Base-by-base conservation (phyloP, 2,797 vertebrate species). In the Sphaeramia orbicularis region DNA sequence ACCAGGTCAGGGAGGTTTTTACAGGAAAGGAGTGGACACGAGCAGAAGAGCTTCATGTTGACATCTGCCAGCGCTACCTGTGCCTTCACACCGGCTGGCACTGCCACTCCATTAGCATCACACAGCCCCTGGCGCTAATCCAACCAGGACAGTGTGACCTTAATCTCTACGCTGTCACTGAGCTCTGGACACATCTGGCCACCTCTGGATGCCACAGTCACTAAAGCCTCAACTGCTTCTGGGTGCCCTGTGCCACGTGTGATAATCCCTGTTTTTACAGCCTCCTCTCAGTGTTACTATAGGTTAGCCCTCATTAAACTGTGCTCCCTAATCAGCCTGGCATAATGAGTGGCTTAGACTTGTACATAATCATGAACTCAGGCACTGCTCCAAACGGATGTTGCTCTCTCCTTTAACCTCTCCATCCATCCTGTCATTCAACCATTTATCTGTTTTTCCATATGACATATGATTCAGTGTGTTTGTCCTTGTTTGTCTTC, bases 31-130 rank as follows among this genome's bases (percentile, higher is more conserved):
- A 11, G 42, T 7, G 6, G 24, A 58, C 45, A 8, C 51, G 35
- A 75, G 51, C 60, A 78, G 57, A 66, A 83, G 84, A 68, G 53
- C 42, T 32, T 45, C 0, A 32, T 47, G 69, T 76, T 11, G 18
- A 76, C 81, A 80, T 87, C 77, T 83, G 78, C 76, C 81, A 76
- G 49, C 58, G 24, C 62, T 58, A 76, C 61, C 79, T 74, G 30
- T 55, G 53, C 58, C 65, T 54, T 70, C 40, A 0, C 41, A 61
- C 66, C 35, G 55, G 60, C 74, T 65, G 71, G 45, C 66, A 77
- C 60, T 71, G 83, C 81, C 65, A 78, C 45, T 40, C 80, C 80
- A 86, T 90, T 91, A 90, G 85, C 83, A 80, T 88, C 87, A 83
- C 84, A 81, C 82, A 63, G 76, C 65, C 55, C 44, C 65, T 90